A percentile compares a stretch with the other conserved stretches of the same genome.
phyloP scores from a whole-genome alignment of 1,140 invertebrate species.

The Acromyrmex heyeri region DNA sequence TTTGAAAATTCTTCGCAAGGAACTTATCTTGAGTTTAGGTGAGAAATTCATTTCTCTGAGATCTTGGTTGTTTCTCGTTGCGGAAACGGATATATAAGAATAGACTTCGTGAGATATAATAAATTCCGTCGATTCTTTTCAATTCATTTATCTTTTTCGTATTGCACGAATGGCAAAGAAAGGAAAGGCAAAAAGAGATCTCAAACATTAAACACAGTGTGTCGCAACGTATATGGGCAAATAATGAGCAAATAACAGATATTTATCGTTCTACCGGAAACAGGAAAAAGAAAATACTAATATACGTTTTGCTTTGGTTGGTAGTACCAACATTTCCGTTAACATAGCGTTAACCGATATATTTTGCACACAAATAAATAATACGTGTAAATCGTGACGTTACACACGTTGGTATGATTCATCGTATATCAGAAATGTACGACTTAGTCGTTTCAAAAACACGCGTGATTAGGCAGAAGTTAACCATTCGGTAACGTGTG shows the following conservation, averaged over 20 bases:
- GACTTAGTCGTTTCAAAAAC: constrained; percentile 46
- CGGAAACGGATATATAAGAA: constrained; percentile 22
- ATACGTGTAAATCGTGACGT: constrained; percentile 28
- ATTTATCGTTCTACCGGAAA: constrained; percentile 8
- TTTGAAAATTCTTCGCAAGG: constrained; percentile 32
- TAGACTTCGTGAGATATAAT: constrained; percentile 16
- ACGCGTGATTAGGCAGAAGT: constrained; percentile 20
- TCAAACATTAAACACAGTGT: background rate
- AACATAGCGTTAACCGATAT: background rate
- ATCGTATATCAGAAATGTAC: constrained; percentile 46
- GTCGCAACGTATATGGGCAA: background rate
- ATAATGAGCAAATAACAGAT: constrained; percentile 20
- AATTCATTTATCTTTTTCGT: constrained; percentile 2
- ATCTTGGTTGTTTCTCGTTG: background rate
- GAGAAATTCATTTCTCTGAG: constrained; percentile 3
- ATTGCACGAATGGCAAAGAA: background rate
- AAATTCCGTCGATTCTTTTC: constrained; percentile 7
- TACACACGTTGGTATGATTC: background rate
- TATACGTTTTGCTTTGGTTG: background rate
- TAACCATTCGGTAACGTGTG: background rate
- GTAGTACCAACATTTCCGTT: background rate
- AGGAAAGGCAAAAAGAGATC: background rate
- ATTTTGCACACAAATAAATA: background rate
- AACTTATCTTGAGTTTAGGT: constrained; percentile 8
- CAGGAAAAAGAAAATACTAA: background rate